phyloP scores from a whole-genome alignment of 2,888 invertebrate species.

The Harmothoe impar region DNA sequence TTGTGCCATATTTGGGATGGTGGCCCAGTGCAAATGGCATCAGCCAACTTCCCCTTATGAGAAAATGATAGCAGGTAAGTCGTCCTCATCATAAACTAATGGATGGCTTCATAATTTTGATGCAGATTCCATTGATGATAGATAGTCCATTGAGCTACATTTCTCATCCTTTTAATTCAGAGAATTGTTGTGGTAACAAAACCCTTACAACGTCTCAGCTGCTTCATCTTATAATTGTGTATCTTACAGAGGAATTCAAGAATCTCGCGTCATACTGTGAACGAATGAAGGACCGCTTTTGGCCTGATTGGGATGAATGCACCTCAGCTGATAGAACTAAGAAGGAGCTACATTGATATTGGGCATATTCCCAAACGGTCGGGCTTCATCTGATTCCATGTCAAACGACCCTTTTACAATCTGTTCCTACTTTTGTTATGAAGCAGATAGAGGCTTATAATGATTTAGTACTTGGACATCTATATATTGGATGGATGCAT shows the following conservation, averaged over 20 bases:
- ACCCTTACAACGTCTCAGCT: background rate
- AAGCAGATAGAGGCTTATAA: too few relatives aligned
- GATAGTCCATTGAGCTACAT: background rate
- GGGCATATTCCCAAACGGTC: too few relatives aligned
- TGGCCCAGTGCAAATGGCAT: slow-evolving; percentile 81
- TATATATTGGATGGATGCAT: too few relatives aligned
- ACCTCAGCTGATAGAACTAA: slow-evolving; percentile 53
- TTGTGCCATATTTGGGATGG: slow-evolving; percentile 83
- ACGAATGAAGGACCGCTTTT: slow-evolving; percentile 79
- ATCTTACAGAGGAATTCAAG: slow-evolving; percentile 76
- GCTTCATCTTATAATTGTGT: slow-evolving; percentile 14
- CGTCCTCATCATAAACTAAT: background rate
- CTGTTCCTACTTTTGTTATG: too few relatives aligned
- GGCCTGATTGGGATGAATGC: slow-evolving; percentile 82
- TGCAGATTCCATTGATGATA: background rate
- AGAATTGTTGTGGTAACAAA: background rate
- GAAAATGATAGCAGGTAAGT: slow-evolving; percentile 34
- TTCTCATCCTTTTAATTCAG: background rate
- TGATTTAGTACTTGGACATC: too few relatives aligned
- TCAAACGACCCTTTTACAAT: too few relatives aligned
- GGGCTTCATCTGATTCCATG: too few relatives aligned
- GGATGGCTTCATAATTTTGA: background rate
- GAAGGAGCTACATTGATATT: background rate
- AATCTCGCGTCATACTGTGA: slow-evolving; percentile 80
- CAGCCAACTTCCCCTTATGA: background rate